Evolutionary conservation across 2,113 vertebrate genomes (phyloP).

Genomic region (Bos javanicus): DNA sequence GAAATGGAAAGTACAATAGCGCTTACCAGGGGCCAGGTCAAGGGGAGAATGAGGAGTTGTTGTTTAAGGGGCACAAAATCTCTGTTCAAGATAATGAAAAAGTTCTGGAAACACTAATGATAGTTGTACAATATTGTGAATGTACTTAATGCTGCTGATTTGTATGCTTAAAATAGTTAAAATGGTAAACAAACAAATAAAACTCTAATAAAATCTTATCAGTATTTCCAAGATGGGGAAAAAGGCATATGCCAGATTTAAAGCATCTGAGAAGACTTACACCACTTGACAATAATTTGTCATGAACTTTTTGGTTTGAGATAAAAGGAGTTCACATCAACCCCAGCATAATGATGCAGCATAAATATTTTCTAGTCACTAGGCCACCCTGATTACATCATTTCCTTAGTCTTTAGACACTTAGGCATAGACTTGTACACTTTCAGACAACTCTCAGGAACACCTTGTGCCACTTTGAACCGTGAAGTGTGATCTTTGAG

Average conservation of each 20-base stretch:
- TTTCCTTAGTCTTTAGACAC: not conserved
- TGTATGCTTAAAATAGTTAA: not conserved
- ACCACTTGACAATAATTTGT: not conserved
- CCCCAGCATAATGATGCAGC: not conserved
- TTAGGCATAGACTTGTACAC: not conserved
- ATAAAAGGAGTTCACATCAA: not conserved
- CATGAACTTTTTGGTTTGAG: not conserved
- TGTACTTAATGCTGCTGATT: not conserved
- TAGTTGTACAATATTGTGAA: not conserved
- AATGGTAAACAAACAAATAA: not conserved
- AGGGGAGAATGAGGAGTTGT: not conserved
- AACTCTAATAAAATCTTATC: not conserved
- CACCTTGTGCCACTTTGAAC: not conserved
- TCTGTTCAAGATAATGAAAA: not conserved
- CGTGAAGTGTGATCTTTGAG: not conserved
- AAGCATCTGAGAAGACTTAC: not conserved
- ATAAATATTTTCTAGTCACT: not conserved
- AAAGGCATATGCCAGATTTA: not conserved
- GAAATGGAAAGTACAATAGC: not conserved
- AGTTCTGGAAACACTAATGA: not conserved
- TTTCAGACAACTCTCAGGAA: conserved; percentile 1
- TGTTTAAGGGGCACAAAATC: not conserved
- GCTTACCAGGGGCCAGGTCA: not conserved
- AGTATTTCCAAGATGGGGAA: not conserved
- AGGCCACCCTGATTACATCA: too few species aligned